Percentiles rank a stretch among this genome's conserved stretches.
Conservation (phyloP, 2,888 invertebrate species). For the Cremastinae sp. region DNA sequence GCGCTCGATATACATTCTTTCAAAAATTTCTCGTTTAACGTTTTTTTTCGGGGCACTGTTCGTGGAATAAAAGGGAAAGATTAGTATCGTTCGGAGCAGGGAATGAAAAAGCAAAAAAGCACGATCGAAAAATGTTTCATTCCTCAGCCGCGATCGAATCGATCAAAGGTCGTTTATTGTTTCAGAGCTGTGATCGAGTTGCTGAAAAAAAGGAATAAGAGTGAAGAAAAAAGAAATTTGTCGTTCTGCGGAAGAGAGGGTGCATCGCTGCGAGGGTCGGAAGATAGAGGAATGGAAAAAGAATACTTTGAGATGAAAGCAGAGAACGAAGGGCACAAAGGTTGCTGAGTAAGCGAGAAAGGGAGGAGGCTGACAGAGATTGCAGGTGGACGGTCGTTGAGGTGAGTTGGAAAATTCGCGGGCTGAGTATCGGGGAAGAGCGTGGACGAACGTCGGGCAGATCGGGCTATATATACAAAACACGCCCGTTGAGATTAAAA, state of each 20-base stretch:
- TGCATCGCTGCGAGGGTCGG: too few species aligned
- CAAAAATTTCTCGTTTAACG: conserved; percentile 3
- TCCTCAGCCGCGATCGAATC: conserved; percentile 13
- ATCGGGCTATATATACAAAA: conserved; percentile 45
- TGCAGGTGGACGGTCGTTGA: conserved; percentile 43
- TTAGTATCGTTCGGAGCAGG: too few species aligned
- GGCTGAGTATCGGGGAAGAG: conserved; percentile 53
- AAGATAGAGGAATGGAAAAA: conserved; percentile 27
- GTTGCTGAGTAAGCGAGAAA: conserved; percentile 21
- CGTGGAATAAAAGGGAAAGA: conserved; percentile 22
- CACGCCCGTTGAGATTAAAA: conserved; percentile 61
- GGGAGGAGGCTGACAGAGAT: conserved; percentile 32
- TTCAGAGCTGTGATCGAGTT: conserved; percentile 26
- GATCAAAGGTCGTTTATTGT: conserved; percentile 58
- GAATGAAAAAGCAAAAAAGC: conserved; percentile 40
- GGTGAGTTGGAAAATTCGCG: conserved; percentile 55
- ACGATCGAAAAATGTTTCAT: conserved; percentile 38
- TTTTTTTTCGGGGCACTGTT: conserved; percentile 28
- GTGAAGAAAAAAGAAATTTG: too few species aligned
- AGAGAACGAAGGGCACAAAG: conserved; percentile 17
- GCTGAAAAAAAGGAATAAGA: conserved; percentile 1
- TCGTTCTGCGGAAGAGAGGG: too few species aligned
- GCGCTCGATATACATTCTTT: conserved; percentile 18
- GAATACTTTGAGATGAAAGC: conserved; percentile 17
- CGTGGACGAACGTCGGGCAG: conserved; percentile 48